Base-by-base conservation (phyloP, 2,797 vertebrate species). In the Peromyscus attwateri region DNA sequence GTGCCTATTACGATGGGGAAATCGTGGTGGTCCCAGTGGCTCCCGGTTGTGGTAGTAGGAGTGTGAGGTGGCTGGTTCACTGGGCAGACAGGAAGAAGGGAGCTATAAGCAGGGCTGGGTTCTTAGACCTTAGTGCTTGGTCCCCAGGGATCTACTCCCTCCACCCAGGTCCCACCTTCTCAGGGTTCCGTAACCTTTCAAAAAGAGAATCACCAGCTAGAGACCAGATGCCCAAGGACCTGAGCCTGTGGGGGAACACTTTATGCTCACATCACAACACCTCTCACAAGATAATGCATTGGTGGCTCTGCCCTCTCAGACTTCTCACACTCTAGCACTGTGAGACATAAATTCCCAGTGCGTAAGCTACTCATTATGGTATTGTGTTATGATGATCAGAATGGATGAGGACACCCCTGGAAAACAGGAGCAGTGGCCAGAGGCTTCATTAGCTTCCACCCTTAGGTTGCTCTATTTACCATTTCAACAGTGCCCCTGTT, bases 401-500 rank as follows among this genome's bases (percentile, higher is more conserved):
- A 21, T 46, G 37, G 17, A 84, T 9, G 29, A 55, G 43, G n/a
- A 55, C 1, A 1, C 60, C 6, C 31, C 0, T 64, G 31, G 37
- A 23, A 31, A 89, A 55, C 4, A 55, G 14, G 55, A 82, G 66
- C 16, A 55, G 25, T 43, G 21, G 37, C 29, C 27, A 17, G 46
- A 70, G 60, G 34, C 29, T 76, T 73, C 37, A 68, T 13, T 16
- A 21, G 29, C 76, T 70, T 55, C 40, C 12, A 16, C 8, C 6
- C n/a, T 40, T 40, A 5, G 9, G 29, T 37, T n/a, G 0, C 12
- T 52, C 57, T 3, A 0, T 60, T 76, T 66, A 14, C 6, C 49
- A 27, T 43, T 8, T 60, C 2, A 23, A 8, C 0, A 17, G 4
- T 31, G 12, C 0, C n/a, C 4, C 1, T 6, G 52, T 14, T 2